Evolutionary conservation across 2,113 vertebrate genomes (phyloP), one percentile per base, ranked within the genome.

Genomic region (Cairina moschata): DNA sequence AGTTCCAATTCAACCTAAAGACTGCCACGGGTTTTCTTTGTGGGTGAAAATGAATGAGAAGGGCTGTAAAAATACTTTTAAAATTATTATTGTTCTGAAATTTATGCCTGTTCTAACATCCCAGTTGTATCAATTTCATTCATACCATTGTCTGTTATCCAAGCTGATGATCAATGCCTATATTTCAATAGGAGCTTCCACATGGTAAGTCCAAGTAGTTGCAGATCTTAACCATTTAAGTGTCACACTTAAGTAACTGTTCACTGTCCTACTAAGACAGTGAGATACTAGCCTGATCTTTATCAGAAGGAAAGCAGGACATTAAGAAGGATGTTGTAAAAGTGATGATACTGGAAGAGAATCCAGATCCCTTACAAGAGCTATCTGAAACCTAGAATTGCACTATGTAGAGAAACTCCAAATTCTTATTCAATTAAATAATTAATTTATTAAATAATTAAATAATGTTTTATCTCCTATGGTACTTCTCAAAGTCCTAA

Each of bases 211-310:
- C 55, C 14, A 74, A 59, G 44, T 69, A 63, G 46, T 83, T 56
- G 26, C 59, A 80, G 40, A 91, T 38, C 69, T 91, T 77, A 67
- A 93, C 88, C 83, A 26, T 63, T 23, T 50, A 26, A 63, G 60
- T 78, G 40, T 93, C 77, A 86, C 20, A 83, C 25, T 58, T 91
- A 91, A 72, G 60, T 52, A 72, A 93, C 88, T 92, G 86, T 52
- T 80, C 36, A 17, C 42, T 86, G 20, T 25, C 55, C 40, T 84
- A 89, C 60, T 60, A 40, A 86, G 80, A 94, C 22, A 86, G 42
- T 42, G 48, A 94, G 77, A 56, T 78, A 72, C 56, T 91, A 91
- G 54, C 76, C 38, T 67, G 38, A 83, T 80, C 38, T 81, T 52
- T 78, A 63, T 86, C 23, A 77, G 56, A 83, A 17, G 32, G 26